Percentiles rank a stretch among this genome's conserved stretches.
Evolutionary conservation across 2,797 vertebrate species (phyloP).

Genomic region (Clamator glandarius): DNA sequence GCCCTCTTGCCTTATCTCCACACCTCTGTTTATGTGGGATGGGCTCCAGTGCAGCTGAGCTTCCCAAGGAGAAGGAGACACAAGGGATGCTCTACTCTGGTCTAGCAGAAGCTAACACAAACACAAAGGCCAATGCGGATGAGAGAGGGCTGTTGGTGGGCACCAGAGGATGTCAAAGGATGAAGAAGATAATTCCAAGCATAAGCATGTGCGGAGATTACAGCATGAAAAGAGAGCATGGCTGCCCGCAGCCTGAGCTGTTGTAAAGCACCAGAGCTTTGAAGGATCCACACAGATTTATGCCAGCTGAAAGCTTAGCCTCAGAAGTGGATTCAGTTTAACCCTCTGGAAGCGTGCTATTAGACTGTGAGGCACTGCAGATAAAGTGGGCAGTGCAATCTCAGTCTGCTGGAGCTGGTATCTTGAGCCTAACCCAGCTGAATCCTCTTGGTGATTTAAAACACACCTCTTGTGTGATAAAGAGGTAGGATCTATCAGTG

Average conservation of each 20-base stretch:
- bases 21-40: rapidly evolving
- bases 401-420: background rate
- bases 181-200: background rate
- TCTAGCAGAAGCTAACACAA: background rate
- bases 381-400: background rate
- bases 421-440: background rate
- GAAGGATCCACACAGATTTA: background rate
- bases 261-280: background rate
- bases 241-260: background rate
- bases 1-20: background rate
- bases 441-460: background rate
- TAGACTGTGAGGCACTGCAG: background rate
- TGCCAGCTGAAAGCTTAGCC: background rate
- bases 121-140: rapidly evolving
- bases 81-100: rapidly evolving
- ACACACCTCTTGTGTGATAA: background rate
- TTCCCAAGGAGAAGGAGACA: background rate
- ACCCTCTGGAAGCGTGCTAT: background rate
- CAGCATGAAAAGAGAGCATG: background rate
- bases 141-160: background rate
- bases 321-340: background rate
- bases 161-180: background rate
- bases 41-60: rapidly evolving
- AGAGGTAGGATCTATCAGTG: background rate
- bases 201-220: background rate